These are phyloP conservation scores for Equus quagga DNA, from an alignment of 2,113 vertebrate genomes.

Conservation along the genomic window DNA sequence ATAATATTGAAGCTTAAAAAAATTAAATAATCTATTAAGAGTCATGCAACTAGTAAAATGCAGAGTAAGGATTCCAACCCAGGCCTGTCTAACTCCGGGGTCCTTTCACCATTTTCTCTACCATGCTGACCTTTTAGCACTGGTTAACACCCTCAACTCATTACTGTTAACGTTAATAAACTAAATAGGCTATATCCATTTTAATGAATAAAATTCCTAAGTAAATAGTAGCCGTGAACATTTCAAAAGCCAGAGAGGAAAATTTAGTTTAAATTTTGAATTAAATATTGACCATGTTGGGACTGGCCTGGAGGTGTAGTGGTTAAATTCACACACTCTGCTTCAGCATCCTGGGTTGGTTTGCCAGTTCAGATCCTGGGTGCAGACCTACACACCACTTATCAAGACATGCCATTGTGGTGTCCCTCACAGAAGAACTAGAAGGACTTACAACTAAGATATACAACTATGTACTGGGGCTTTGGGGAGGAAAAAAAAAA, in stretches of 20 bases:
- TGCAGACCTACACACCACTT: too few relatives aligned
- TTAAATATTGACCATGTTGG: background rate
- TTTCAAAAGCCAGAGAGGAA: constrained; percentile 13
- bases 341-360: too few relatives aligned
- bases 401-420: too few relatives aligned
- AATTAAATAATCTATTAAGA: background rate
- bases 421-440: too few relatives aligned
- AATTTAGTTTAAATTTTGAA: constrained; percentile 36
- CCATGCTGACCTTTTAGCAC: background rate
- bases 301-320: too few relatives aligned
- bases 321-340: too few relatives aligned
- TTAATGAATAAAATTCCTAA: background rate
- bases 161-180: background rate
- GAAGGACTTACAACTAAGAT: too few relatives aligned
- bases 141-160: background rate
- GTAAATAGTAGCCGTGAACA: background rate
- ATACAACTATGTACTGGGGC: too few relatives aligned
- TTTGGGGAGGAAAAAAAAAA: too few relatives aligned
- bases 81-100: background rate
- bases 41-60: background rate
- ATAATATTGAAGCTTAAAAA: background rate
- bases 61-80: background rate
- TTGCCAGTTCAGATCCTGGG: too few relatives aligned
- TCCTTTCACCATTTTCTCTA: background rate
- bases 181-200: background rate